phyloP scores from a whole-genome alignment of 2,113 vertebrate species.

The Ophiodon elongatus region DNA sequence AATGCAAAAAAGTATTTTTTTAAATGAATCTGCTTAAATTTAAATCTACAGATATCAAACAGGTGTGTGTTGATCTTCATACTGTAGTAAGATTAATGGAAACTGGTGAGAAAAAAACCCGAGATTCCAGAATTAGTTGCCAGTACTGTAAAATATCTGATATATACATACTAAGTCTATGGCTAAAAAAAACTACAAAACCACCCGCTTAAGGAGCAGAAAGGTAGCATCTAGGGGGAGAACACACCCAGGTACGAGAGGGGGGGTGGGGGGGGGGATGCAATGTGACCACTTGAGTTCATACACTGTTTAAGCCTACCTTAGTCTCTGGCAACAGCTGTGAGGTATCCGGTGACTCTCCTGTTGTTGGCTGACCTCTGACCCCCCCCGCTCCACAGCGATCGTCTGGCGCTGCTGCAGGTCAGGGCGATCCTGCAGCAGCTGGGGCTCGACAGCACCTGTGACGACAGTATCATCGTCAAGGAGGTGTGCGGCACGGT shows the following conservation, averaged over 20 bases:
- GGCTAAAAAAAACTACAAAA: neutral
- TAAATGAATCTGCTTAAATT: too few species aligned
- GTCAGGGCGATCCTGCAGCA: conserved; percentile 96
- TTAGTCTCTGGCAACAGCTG: conserved; percentile 69
- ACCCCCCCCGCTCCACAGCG: conserved; percentile 78
- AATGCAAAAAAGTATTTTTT: too few species aligned
- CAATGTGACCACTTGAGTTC: conserved; percentile 40
- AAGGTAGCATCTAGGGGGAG: conserved; percentile 4
- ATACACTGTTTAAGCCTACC: conserved; percentile 54
- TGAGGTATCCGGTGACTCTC: conserved; percentile 62
- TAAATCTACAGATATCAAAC: too few species aligned
- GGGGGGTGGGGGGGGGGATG: neutral
- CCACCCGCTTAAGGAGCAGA: neutral
- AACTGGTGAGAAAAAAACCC: too few species aligned
- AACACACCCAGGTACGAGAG: conserved; percentile 2
- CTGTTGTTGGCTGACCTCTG: conserved; percentile 65
- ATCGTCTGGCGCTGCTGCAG: conserved; percentile 97
- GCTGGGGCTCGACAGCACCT: conserved; percentile 97
- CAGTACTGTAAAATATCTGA: too few species aligned
- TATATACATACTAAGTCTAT: neutral
- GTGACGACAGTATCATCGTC: conserved; percentile 98
- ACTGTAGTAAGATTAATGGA: too few species aligned
- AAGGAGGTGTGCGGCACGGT: conserved; percentile 95
- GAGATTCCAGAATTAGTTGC: too few species aligned
- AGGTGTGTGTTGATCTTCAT: too few species aligned